These are phyloP conservation scores for Patella vulgata DNA, from an alignment of 1,140 invertebrate species.

Conservation along the genomic window DNA sequence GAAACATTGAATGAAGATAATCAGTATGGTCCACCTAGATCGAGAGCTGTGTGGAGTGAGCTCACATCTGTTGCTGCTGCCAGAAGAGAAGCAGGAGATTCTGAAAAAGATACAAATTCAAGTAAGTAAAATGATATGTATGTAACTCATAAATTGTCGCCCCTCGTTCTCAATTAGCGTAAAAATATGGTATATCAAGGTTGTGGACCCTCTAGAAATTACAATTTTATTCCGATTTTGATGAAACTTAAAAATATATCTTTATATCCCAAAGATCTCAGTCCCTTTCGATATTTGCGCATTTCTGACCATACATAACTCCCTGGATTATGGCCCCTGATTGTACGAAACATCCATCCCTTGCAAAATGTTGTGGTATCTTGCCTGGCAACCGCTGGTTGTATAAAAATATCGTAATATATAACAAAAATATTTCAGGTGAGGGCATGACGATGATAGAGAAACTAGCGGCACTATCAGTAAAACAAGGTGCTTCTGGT, in stretches of 20 bases:
- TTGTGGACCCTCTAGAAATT: no score
- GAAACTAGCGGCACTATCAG: slow-evolving; percentile 51
- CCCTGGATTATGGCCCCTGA: neutral
- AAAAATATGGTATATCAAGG: no score
- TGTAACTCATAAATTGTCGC: neutral
- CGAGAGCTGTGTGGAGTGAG: slow-evolving; percentile 10
- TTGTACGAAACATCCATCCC: neutral
- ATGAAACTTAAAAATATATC: no score
- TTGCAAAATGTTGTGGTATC: neutral
- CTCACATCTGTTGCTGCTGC: neutral
- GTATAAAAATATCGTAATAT: no score
- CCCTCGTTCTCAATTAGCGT: no score
- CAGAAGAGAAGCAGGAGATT: slow-evolving; percentile 4
- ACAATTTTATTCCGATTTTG: no score
- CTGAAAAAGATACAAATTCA: neutral
- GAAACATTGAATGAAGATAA: slow-evolving; percentile 29
- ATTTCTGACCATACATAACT: neutral
- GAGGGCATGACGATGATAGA: slow-evolving; percentile 47
- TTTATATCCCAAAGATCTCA: no score
- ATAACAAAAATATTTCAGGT: neutral
- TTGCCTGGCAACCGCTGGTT: no score
- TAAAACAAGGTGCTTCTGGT: slow-evolving; percentile 42
- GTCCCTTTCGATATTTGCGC: no score
- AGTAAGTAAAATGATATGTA: neutral
- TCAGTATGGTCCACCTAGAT: slow-evolving; percentile 16